phyloP scores from a whole-genome alignment of 2,888 invertebrate genomes.

The Nowickia ferox region DNA sequence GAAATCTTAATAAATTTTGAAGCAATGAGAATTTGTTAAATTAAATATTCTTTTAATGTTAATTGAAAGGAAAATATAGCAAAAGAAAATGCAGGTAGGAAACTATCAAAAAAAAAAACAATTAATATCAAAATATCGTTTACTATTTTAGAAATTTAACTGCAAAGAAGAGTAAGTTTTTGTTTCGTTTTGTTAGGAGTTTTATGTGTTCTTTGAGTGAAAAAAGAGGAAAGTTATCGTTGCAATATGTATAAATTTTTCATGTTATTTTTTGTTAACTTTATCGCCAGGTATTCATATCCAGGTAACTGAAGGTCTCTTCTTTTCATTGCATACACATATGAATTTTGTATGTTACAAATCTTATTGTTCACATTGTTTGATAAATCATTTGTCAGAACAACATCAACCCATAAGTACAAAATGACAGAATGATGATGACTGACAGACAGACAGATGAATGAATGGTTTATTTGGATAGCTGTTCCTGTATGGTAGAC shows the following conservation, averaged over 20 bases:
- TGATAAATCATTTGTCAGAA: constrained; percentile 71
- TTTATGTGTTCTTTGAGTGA: background rate
- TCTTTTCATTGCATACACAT: background rate
- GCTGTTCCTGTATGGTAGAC: background rate
- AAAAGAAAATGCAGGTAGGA: background rate
- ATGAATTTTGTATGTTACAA: constrained; percentile 25
- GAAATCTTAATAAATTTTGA: background rate
- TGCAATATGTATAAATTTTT: constrained; percentile 3
- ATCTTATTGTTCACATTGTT: constrained; percentile 65
- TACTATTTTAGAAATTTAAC: background rate
- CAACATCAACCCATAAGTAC: constrained; percentile 56
- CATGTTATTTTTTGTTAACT: background rate
- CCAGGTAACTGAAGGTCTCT: background rate
- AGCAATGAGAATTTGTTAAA: background rate
- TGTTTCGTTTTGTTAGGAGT: background rate
- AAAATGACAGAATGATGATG: constrained; percentile 36
- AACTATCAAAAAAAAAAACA: background rate
- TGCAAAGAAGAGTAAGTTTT: constrained; percentile 22
- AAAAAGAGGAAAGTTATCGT: constrained; percentile 6
- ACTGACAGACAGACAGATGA: constrained; percentile 25
- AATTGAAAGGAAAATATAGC: background rate
- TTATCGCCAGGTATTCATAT: constrained; percentile 34
- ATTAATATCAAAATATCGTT: constrained; percentile 24
- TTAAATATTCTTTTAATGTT: background rate
- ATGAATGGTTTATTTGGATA: constrained; percentile 24